Conservation (phyloP, 2,888 invertebrate species). For the Exocentrus adspersus region DNA sequence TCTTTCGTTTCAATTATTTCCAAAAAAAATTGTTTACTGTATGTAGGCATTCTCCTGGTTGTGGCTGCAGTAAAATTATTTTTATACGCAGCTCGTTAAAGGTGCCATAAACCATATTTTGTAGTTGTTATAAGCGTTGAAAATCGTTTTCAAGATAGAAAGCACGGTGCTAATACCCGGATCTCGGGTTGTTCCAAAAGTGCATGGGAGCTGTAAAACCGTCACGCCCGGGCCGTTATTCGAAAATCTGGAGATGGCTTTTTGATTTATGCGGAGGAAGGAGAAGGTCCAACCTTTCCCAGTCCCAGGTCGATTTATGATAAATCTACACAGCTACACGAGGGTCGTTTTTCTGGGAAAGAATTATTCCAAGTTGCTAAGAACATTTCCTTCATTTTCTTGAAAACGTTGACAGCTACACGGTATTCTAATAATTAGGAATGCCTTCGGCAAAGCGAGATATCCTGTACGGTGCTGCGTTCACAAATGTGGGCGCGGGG, state of each 20-base stretch:
- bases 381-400: slow-evolving; percentile 6
- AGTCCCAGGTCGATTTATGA: neutral
- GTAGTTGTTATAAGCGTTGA: neutral
- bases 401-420: slow-evolving; percentile 30
- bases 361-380: neutral
- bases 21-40: too few species aligned
- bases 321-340: neutral
- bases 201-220: neutral
- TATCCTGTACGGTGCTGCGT: slow-evolving; percentile 32
- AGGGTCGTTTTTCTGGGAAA: slow-evolving; percentile 4
- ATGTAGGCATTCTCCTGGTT: too few species aligned
- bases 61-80: too few species aligned
- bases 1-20: slow-evolving; percentile 1
- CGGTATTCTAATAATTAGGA: slow-evolving; percentile 35
- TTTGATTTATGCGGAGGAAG: neutral
- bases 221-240: neutral
- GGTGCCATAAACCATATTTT: neutral
- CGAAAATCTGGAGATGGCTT: neutral
- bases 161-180: neutral
- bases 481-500: too few species aligned
- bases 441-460: slow-evolving; percentile 32
- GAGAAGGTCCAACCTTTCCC: neutral
- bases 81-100: too few species aligned
- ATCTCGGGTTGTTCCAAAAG: neutral
- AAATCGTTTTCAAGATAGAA: neutral